Base-by-base conservation (phyloP, 2,888 invertebrate species). In the Cantharis nigra region DNA sequence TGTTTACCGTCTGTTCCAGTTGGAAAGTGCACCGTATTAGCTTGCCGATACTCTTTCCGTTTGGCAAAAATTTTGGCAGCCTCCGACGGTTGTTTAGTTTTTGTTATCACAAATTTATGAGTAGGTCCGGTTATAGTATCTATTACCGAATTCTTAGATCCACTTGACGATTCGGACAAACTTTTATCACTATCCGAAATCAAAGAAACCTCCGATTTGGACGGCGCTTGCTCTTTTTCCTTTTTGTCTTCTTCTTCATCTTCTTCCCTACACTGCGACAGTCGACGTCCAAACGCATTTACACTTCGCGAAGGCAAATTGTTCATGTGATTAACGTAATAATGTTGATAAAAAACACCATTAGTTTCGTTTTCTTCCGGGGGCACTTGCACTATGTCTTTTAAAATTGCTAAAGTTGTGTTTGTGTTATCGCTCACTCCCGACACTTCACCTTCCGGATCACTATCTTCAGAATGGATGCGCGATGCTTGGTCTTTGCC, bases 221-320 rank as follows among this genome's bases (percentile, higher is more conserved):
- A 85, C 80, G 85, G 83, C 83, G 84, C 84, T 81, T 84, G 81
- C 73, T 81, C 79, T 74, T 80, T 81, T 72, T 84, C 83, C 74
- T 83, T 84, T 71, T 85, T 86, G 70, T 88, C 91, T 81, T 94
- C 94, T 73, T 95, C 94, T 86, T 96, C 95, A 83, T 96, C 96
- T 88, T 96, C 96, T 86, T 96, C 96, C 78, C 94, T 91, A 86
- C 96, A 96, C 87, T 96, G 95, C 3, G 95, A 96, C 80, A 96
- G 87, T 13, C 96, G 91, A 30, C 94, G 90, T 5, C 79, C 77
- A 69, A 71, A 79, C 23, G 93, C 90, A 83, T 92, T 89, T 76
- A 89, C 89, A 82, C 91, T 91, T 76, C 92, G 90, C 78, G 92
- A 93, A 28, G 94, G 93, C 79, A 94, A 88, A 83, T 92, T 91